Percentiles rank a stretch among this genome's conserved stretches.
Evolutionary conservation across 2,113 vertebrate genomes (phyloP).

Genomic region (Phodopus roborovskii): DNA sequence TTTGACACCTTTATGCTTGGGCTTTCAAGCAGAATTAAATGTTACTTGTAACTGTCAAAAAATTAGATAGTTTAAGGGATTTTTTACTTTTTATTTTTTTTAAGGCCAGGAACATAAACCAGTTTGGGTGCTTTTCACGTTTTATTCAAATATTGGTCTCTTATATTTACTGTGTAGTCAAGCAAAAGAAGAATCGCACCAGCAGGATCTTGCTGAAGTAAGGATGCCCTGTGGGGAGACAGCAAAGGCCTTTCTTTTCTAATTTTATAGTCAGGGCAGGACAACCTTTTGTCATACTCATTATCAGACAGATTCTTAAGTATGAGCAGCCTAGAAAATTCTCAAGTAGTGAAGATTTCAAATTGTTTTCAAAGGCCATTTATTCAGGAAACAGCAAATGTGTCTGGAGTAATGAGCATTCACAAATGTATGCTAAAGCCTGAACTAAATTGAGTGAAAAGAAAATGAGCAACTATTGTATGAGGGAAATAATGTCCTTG

Average conservation of each 20-base stretch:
- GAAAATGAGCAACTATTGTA: conserved; percentile 49
- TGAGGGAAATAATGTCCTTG: conserved; percentile 53
- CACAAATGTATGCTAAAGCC: conserved; percentile 48
- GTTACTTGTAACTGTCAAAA: conserved; percentile 76
- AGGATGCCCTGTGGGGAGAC: conserved; percentile 36
- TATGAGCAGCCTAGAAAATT: conserved; percentile 77
- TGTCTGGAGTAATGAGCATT: conserved; percentile 66
- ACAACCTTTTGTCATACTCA: conserved; percentile 58
- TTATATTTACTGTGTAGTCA: conserved; percentile 64
- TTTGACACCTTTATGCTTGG: conserved; percentile 57
- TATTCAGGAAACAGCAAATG: conserved; percentile 66
- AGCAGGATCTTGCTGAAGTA: not conserved
- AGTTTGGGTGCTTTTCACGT: conserved; percentile 59
- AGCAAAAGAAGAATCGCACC: conserved; percentile 21
- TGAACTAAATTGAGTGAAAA: conserved; percentile 67
- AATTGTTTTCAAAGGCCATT: conserved; percentile 69
- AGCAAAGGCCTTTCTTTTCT: conserved; percentile 52
- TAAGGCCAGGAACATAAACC: conserved; percentile 58
- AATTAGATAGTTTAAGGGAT: conserved; percentile 61
- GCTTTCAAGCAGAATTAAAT: conserved; percentile 70
- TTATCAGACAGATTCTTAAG: conserved; percentile 66
- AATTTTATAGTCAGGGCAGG: conserved; percentile 62
- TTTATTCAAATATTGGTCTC: conserved; percentile 64
- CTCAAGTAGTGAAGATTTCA: conserved; percentile 75
- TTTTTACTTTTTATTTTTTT: conserved; percentile 74